Conservation (phyloP, 23 tunicate genomes). For the Styela plicata region DNA sequence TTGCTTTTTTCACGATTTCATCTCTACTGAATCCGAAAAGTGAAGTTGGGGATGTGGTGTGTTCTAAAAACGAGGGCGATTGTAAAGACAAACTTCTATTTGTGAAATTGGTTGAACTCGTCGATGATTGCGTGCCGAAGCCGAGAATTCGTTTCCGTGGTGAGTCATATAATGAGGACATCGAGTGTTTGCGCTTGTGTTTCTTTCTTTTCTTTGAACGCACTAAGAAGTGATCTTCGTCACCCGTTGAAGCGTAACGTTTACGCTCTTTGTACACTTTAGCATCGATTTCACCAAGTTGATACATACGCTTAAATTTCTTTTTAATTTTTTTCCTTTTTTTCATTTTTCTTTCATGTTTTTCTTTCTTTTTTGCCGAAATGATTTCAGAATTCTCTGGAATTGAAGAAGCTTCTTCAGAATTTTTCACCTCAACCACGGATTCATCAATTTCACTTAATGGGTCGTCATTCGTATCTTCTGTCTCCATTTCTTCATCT, state of each 20-base stretch:
- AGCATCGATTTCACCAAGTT: not conserved
- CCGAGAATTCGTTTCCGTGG: slow-evolving; percentile 68
- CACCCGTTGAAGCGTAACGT: slow-evolving; percentile 17
- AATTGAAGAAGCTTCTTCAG: not conserved
- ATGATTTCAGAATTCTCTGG: not conserved
- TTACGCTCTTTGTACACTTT: not conserved
- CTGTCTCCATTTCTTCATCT: not conserved
- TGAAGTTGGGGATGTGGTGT: not conserved
- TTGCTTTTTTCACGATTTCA: slow-evolving; percentile 56
- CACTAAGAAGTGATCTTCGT: not conserved
- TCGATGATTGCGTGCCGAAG: slow-evolving; percentile 33
- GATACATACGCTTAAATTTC: not conserved
- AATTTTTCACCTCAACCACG: slow-evolving; percentile 12
- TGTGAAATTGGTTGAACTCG: not conserved
- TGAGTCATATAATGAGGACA: slow-evolving; percentile 1
- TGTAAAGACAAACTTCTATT: not conserved
- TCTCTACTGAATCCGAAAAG: slow-evolving; percentile 15
- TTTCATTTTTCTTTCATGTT: not conserved
- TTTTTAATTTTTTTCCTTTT: slow-evolving; percentile 12
- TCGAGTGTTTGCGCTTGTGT: not conserved
- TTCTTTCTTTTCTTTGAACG: not conserved
- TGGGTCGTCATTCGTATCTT: not conserved
- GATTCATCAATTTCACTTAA: slow-evolving; percentile 18
- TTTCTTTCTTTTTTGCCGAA: not conserved
- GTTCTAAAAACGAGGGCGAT: slow-evolving; percentile 19